These are phyloP conservation scores for Spisula solida DNA, from an alignment of 2,888 invertebrate genomes.

Conservation along the genomic window DNA sequence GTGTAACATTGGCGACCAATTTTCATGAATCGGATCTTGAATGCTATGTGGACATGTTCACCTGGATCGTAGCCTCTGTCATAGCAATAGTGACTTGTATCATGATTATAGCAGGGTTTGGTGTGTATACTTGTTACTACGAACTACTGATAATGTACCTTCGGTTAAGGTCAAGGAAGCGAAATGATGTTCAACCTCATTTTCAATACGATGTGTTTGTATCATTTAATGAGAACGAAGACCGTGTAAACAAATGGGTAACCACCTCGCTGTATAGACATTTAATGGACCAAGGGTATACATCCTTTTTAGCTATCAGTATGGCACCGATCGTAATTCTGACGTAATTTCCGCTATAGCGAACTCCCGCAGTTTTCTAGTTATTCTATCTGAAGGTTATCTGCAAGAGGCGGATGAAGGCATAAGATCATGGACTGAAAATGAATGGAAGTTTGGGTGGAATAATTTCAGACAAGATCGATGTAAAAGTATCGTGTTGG, in stretches of 20 bases:
- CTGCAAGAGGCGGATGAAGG: too few species aligned
- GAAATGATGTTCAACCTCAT: conserved; percentile 10
- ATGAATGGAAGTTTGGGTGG: too few species aligned
- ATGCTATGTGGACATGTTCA: not conserved
- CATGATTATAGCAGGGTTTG: conserved; percentile 22
- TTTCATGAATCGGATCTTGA: conserved; percentile 29
- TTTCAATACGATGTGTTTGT: too few species aligned
- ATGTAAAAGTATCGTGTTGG: conserved; percentile 44
- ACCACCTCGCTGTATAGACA: conserved; percentile 32
- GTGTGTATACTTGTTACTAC: conserved; percentile 29
- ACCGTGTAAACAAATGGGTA: conserved; percentile 49
- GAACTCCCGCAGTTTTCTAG: conserved; percentile 40
- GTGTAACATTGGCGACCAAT: conserved; percentile 11
- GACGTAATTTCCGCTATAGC: too few species aligned
- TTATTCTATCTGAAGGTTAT: too few species aligned
- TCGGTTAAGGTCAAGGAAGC: conserved; percentile 15
- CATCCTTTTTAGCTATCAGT: too few species aligned
- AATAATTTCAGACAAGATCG: too few species aligned
- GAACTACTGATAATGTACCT: conserved; percentile 46
- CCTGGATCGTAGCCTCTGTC: not conserved
- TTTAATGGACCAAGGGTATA: too few species aligned
- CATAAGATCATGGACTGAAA: too few species aligned
- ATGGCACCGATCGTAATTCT: conserved; percentile 43
- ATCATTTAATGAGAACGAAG: too few species aligned
- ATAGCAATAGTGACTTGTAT: not conserved